These are phyloP conservation scores for Dromococcyx pavoninus DNA, from an alignment of 2,797 vertebrate species.

Conservation along the genomic window DNA sequence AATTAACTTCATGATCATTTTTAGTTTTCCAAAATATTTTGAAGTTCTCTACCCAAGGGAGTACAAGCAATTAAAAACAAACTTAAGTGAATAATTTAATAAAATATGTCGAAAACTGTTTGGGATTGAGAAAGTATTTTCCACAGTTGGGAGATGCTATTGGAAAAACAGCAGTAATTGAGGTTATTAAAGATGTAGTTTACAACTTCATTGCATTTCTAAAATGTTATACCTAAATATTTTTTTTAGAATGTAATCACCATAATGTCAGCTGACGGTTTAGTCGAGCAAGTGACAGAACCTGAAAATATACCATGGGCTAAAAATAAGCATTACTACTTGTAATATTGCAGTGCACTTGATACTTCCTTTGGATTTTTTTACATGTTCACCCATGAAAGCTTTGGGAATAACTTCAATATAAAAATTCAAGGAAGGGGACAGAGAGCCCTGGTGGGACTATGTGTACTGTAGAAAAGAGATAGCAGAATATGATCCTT, in stretches of 20 bases:
- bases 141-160: not conserved
- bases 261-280: not conserved
- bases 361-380: not conserved
- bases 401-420: not conserved
- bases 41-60: not conserved
- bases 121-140: not conserved
- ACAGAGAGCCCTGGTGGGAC: not conserved
- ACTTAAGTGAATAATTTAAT: not conserved
- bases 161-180: not conserved
- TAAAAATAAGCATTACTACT: not conserved
- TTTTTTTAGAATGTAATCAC: not conserved
- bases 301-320: not conserved
- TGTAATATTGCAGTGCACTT: not conserved
- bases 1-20: not conserved
- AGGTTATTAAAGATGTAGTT: not conserved
- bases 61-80: not conserved
- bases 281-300: not conserved
- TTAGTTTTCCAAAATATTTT: not conserved
- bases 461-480: not conserved
- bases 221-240: not conserved
- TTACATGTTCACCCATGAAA: accelerated
- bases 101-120: not conserved
- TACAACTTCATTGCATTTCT: not conserved
- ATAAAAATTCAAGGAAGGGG: not conserved
- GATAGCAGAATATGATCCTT: too few relatives aligned